Conservation (phyloP, 2,888 invertebrate species). For the Clepsis dumicolana region DNA sequence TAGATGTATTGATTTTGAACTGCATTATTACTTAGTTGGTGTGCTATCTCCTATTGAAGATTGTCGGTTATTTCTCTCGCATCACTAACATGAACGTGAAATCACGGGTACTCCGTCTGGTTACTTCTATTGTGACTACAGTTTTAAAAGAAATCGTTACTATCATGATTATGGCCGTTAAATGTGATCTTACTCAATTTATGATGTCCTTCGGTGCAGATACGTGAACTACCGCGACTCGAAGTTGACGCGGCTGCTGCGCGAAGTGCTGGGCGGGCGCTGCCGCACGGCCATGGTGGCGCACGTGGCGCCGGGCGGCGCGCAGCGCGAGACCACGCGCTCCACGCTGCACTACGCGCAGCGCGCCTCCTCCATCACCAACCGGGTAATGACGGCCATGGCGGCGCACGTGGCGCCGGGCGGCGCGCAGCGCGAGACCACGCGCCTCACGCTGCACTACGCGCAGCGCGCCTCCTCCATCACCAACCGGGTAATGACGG, state of each 20-base stretch:
- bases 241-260: slow-evolving; percentile 95
- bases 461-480: slow-evolving; percentile 97
- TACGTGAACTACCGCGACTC: slow-evolving; percentile 99
- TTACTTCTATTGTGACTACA: too few species aligned
- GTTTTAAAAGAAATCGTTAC: too few species aligned
- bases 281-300: slow-evolving; percentile 99
- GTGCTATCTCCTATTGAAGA: too few species aligned
- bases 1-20: too few species aligned
- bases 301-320: slow-evolving; percentile 94
- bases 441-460: slow-evolving; percentile 96
- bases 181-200: neutral
- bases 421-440: slow-evolving; percentile 93
- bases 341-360: slow-evolving; percentile 98
- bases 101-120: too few species aligned
- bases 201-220: slow-evolving; percentile 61
- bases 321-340: slow-evolving; percentile 95
- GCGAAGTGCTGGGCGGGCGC: slow-evolving; percentile 95
- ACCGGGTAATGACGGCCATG: slow-evolving; percentile 68
- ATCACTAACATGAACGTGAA: too few species aligned
- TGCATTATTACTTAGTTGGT: too few species aligned
- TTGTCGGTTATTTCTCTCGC: too few species aligned
- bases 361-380: slow-evolving; percentile 97
- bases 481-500: slow-evolving; percentile 87
- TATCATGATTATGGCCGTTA: too few species aligned
- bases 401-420: slow-evolving; percentile 96